Conservation (phyloP, 2,113 vertebrate species). For the Erinaceus europaeus region DNA sequence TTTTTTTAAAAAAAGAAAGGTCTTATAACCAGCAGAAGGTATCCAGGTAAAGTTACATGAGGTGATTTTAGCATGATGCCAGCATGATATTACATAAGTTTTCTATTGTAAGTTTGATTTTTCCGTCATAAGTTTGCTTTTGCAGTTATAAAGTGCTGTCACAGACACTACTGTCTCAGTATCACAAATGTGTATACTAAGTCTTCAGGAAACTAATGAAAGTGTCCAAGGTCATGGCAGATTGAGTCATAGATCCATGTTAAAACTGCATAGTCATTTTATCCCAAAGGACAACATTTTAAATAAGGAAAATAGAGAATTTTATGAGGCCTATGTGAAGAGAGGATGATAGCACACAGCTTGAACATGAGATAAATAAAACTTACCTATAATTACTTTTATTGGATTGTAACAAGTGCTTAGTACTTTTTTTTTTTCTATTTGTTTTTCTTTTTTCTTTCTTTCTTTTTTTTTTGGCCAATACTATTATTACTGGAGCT, state of each 20-base stretch:
- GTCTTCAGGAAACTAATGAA: not conserved
- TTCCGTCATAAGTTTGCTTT: no score
- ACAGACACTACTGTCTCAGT: not conserved
- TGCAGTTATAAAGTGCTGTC: not conserved
- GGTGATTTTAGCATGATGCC: rapidly evolving
- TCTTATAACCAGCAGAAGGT: not conserved
- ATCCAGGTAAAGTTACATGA: not conserved
- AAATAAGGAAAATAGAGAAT: not conserved
- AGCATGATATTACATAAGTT: not conserved
- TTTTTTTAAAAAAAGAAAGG: no score
- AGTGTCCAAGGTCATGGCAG: not conserved
- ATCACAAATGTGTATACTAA: not conserved
- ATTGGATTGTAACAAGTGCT: not conserved
- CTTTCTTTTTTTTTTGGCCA: no score
- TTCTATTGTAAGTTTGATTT: no score
- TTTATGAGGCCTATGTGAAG: not conserved
- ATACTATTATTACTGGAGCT: no score
- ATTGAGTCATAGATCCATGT: rapidly evolving
- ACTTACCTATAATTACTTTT: conserved; percentile 18
- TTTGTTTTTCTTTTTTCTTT: no score
- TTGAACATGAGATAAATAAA: not conserved
- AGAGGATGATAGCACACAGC: not conserved
- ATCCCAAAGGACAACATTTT: not conserved
- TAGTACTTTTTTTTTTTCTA: no score
- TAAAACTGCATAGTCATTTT: not conserved